Conservation (phyloP, 2,888 invertebrate genomes). For the Lobophora halterata region DNA sequence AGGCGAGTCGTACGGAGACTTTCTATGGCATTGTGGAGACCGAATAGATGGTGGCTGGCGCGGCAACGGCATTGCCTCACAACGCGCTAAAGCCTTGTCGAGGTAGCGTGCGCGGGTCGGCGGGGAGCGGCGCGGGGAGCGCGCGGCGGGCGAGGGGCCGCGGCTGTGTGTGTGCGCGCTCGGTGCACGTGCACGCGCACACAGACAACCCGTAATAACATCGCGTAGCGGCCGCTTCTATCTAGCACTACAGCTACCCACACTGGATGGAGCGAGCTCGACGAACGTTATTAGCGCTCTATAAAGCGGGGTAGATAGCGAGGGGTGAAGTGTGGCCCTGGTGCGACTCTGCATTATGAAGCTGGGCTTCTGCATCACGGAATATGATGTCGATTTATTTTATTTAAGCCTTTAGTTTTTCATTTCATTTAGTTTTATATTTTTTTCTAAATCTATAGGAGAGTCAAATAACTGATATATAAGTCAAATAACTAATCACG, state of each 20-base stretch:
- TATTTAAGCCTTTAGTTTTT: no score
- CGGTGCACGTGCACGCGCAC: constrained; percentile 53
- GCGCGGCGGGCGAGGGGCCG: constrained; percentile 35
- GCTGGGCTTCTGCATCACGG: constrained; percentile 39
- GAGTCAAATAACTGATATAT: no score
- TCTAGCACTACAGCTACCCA: constrained; percentile 71
- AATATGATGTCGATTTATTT: constrained; percentile 27
- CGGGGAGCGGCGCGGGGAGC: constrained; percentile 36
- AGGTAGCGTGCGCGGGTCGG: constrained; percentile 50
- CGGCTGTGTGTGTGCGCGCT: constrained; percentile 40
- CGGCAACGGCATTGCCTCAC: constrained; percentile 77
- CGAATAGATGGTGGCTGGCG: constrained; percentile 74
- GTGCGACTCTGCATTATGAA: constrained; percentile 49
- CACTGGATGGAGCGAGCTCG: constrained; percentile 44
- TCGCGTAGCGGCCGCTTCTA: constrained; percentile 69
- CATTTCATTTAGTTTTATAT: no score
- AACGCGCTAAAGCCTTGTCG: constrained; percentile 66
- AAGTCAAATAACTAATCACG: no score
- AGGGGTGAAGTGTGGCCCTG: constrained; percentile 46
- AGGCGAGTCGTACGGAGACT: constrained; percentile 74
- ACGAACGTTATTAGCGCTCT: constrained; percentile 55
- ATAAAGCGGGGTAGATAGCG: constrained; percentile 65
- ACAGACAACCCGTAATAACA: constrained; percentile 60
- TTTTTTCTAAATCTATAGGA: no score
- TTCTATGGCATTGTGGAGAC: constrained; percentile 79